These are phyloP conservation scores for Apteryx mantelli DNA, from an alignment of 2,113 vertebrate genomes.

Conservation along the genomic window DNA sequence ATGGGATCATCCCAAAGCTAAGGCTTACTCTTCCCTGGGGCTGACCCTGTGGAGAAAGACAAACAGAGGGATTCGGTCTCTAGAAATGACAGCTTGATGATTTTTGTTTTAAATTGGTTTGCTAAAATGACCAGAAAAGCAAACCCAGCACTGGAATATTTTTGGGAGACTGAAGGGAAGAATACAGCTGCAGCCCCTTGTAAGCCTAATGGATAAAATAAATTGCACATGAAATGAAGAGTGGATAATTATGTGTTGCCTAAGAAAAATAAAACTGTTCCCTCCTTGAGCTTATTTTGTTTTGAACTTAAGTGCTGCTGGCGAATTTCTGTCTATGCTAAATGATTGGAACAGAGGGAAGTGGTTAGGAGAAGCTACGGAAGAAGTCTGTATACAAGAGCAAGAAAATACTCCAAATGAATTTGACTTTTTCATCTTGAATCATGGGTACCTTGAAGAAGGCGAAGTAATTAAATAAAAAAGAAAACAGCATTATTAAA, in stretches of 20 bases:
- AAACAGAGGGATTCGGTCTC: not conserved
- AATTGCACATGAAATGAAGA: not conserved
- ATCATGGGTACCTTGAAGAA: not conserved
- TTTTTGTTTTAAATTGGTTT: not conserved
- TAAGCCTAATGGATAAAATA: slow-evolving; percentile 1
- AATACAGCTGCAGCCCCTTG: slow-evolving; percentile 36
- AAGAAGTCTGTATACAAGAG: not conserved
- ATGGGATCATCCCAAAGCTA: not conserved
- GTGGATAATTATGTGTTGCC: slow-evolving; percentile 53
- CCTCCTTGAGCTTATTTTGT: slow-evolving; percentile 5
- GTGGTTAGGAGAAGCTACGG: not conserved
- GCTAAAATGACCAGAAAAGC: slow-evolving; percentile 6
- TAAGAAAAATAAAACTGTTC: slow-evolving; percentile 7
- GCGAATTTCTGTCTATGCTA: not conserved
- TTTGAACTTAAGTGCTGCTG: not conserved
- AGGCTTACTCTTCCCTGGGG: not conserved
- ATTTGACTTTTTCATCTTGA: not conserved
- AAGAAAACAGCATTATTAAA: not conserved
- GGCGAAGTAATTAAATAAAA: not conserved
- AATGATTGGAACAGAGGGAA: not conserved
- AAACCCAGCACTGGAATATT: not conserved
- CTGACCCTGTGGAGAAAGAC: not conserved
- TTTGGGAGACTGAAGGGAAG: not conserved
- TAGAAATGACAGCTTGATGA: not conserved
- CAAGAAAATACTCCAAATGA: not conserved